These are phyloP conservation scores for Himalopsyche anomala DNA, from an alignment of 2,888 invertebrate genomes.

Conservation along the genomic window DNA sequence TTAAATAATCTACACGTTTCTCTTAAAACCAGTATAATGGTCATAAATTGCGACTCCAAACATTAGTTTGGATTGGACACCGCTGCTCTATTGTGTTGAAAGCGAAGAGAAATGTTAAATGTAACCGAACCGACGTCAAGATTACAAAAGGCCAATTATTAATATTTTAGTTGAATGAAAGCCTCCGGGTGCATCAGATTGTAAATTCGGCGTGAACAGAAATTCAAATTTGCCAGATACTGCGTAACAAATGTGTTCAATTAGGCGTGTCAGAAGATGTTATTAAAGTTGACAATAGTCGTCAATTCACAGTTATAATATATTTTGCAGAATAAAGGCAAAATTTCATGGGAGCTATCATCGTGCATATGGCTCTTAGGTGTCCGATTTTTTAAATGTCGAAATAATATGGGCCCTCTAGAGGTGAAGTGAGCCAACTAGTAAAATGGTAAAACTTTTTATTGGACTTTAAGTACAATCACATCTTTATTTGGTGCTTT, in stretches of 20 bases:
- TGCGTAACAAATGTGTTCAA: background rate
- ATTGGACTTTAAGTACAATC: no score
- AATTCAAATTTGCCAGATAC: conserved; percentile 7
- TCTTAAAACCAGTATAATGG: no score
- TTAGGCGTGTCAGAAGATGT: background rate
- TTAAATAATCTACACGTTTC: no score
- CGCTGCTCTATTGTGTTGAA: background rate
- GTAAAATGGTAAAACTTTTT: no score
- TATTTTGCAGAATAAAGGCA: background rate
- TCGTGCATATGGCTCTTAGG: no score
- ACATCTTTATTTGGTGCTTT: no score
- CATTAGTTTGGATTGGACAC: no score
- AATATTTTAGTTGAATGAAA: conserved; percentile 22
- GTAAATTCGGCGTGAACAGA: background rate
- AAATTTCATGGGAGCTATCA: no score
- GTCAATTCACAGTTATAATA: background rate
- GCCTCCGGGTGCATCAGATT: background rate
- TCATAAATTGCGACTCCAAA: no score
- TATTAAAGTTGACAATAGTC: background rate
- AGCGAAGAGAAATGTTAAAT: background rate
- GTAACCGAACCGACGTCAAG: background rate
- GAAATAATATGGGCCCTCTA: no score
- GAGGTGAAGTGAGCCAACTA: no score
- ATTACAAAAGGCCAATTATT: conserved; percentile 3
- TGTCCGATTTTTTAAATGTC: no score